Conservation (phyloP, 2,888 invertebrate species). For the Apodemia mormo region DNA sequence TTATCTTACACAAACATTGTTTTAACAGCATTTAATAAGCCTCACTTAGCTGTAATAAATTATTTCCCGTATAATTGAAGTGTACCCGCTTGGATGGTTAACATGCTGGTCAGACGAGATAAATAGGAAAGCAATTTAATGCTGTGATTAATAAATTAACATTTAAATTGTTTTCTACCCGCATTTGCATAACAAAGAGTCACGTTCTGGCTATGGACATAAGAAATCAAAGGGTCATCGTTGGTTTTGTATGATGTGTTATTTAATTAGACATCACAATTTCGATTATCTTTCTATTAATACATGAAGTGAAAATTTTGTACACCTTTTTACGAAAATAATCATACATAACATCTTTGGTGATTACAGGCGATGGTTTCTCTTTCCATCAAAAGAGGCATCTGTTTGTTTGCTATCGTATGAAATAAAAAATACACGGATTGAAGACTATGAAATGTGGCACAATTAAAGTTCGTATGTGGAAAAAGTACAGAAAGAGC, state of each 20-base stretch:
- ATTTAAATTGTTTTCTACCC: slow-evolving; percentile 71
- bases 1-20: too few relatives aligned
- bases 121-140: slow-evolving; percentile 48
- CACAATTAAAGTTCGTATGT: too few relatives aligned
- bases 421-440: too few relatives aligned
- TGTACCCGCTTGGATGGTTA: neutral
- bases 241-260: slow-evolving; percentile 25
- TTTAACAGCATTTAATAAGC: neutral
- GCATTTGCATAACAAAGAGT: slow-evolving; percentile 72
- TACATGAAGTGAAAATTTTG: too few relatives aligned
- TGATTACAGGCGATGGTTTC: too few relatives aligned
- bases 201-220: slow-evolving; percentile 39
- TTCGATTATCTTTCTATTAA: slow-evolving; percentile 4
- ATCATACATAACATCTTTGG: too few relatives aligned
- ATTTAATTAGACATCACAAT: neutral
- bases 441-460: too few relatives aligned
- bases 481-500: too few relatives aligned
- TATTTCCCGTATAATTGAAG: slow-evolving; percentile 1
- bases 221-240: slow-evolving; percentile 36
- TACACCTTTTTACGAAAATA: neutral
- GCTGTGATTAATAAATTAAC: slow-evolving; percentile 66
- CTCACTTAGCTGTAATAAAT: neutral
- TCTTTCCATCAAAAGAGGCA: too few relatives aligned
- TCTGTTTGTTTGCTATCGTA: too few relatives aligned
- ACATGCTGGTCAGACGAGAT: slow-evolving; percentile 40